Evolutionary conservation across 2,888 invertebrate species (phyloP).

Genomic region (Parelbella ahira): DNA sequence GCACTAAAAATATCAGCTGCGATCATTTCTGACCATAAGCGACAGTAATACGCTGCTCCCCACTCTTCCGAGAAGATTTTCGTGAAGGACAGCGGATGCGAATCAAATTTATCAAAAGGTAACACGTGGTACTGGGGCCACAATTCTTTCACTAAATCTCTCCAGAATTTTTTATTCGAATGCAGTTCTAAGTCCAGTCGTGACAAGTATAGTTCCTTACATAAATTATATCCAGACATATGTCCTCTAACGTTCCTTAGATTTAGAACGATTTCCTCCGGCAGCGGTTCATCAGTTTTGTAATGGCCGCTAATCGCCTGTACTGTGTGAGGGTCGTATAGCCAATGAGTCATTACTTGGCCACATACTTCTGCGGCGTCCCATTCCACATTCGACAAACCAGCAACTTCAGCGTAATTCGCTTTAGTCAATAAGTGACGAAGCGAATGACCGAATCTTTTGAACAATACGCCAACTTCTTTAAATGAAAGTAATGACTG

Average conservation of each 20-base stretch:
- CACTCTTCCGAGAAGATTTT: conserved; percentile 91
- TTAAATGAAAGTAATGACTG: conserved; percentile 87
- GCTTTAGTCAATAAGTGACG: conserved; percentile 92
- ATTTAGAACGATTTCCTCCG: conserved; percentile 83
- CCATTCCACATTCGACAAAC: conserved; percentile 94
- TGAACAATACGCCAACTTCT: conserved; percentile 88
- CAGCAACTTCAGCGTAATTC: conserved; percentile 91
- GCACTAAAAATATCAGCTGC: conserved; percentile 95
- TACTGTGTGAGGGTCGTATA: conserved; percentile 83
- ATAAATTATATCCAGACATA: conserved; percentile 89
- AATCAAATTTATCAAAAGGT: conserved; percentile 88
- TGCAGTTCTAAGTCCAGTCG: conserved; percentile 92
- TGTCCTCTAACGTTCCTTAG: conserved; percentile 84
- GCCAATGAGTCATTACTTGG: conserved; percentile 90
- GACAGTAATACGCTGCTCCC: conserved; percentile 92
- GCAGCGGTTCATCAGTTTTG: conserved; percentile 85
- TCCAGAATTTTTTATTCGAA: conserved; percentile 89
- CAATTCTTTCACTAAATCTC: conserved; percentile 86
- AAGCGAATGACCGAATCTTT: conserved; percentile 92
- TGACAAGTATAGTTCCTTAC: conserved; percentile 89
- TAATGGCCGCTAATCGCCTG: conserved; percentile 87
- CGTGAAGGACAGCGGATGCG: conserved; percentile 91
- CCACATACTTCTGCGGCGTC: conserved; percentile 93
- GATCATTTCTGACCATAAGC: conserved; percentile 92
- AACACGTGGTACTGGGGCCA: conserved; percentile 92